phyloP scores from a whole-genome alignment of 2,113 vertebrate species.

The Desmodus rotundus region DNA sequence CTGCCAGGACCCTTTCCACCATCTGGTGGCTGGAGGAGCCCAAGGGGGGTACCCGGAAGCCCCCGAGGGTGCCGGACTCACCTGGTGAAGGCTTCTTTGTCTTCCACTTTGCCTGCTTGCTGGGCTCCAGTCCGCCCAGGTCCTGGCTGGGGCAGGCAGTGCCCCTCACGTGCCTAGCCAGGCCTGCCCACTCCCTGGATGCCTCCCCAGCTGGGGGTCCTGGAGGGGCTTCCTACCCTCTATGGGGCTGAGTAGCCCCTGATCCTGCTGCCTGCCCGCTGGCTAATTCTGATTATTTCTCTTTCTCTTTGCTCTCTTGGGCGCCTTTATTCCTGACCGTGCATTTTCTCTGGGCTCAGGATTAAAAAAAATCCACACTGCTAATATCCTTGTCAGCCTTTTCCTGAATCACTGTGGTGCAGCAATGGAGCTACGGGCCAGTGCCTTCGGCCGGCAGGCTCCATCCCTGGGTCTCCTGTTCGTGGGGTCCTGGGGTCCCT shows the following conservation, averaged over 20 bases:
- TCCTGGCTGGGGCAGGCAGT: background rate
- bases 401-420: conserved; percentile 79
- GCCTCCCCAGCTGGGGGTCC: background rate
- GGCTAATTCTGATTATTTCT: conserved; percentile 79
- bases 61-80: background rate
- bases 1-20: background rate
- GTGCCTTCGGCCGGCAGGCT: conserved; percentile 29
- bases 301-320: conserved; percentile 78
- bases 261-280: conserved; percentile 38
- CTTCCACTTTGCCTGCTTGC: conserved; percentile 21
- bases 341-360: conserved; percentile 80
- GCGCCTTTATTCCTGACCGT: conserved; percentile 79
- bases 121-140: background rate
- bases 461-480: background rate
- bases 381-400: conserved; percentile 82
- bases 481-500: background rate
- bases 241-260: background rate
- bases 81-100: conserved; percentile 28
- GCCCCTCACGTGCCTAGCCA: background rate
- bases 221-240: background rate
- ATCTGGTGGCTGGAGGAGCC: background rate
- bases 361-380: conserved; percentile 72
- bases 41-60: accelerated
- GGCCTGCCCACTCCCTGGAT: background rate
- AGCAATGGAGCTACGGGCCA: conserved; percentile 62